Evolutionary conservation across 2,888 invertebrate species (phyloP).

Genomic region (Julus scandinavius): DNA sequence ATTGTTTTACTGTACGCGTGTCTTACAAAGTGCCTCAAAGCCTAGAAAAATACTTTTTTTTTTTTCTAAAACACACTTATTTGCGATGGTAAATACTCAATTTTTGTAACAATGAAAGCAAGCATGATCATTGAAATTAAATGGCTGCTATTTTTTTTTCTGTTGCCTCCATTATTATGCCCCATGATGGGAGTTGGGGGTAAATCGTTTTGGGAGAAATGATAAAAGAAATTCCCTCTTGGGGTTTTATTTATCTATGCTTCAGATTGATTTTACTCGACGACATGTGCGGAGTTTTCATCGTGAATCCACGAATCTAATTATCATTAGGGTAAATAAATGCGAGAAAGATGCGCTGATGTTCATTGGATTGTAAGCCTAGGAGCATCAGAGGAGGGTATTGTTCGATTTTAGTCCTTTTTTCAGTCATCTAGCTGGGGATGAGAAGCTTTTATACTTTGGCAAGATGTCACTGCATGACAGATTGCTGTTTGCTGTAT

Average conservation of each 20-base stretch:
- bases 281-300: not conserved
- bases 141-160: not conserved
- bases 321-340: slow-evolving; percentile 1
- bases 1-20: no score
- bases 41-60: no score
- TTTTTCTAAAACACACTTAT: no score
- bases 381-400: not conserved
- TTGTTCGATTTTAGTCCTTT: not conserved
- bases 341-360: not conserved
- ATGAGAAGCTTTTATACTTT: not conserved
- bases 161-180: not conserved
- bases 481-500: slow-evolving; percentile 1
- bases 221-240: not conserved
- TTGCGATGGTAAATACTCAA: no score
- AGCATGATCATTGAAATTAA: not conserved
- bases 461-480: not conserved
- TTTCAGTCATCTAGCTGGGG: not conserved
- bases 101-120: not conserved
- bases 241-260: not conserved
- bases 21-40: no score
- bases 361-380: slow-evolving; percentile 1
- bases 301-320: not conserved
- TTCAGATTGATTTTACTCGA: not conserved
- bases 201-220: not conserved
- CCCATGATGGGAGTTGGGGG: not conserved